These are phyloP conservation scores for Plectrocnemia conspersa DNA, from an alignment of 1,140 invertebrate species.

Conservation along the genomic window DNA sequence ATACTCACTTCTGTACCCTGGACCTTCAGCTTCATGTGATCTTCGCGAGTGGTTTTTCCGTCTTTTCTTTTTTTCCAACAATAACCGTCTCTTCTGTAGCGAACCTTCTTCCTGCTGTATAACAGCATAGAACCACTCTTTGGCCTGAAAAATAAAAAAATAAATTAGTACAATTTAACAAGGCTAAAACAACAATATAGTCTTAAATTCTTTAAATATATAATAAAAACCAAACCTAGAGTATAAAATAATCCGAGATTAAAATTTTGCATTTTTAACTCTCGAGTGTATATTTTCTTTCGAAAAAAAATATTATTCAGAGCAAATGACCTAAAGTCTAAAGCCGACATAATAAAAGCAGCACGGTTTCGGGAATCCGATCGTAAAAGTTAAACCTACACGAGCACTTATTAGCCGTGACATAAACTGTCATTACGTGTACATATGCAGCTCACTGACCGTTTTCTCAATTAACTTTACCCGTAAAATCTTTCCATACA, in stretches of 20 bases:
- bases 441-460: no score
- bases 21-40: conserved; percentile 99
- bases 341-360: conserved; percentile 1
- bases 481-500: no score
- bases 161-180: conserved; percentile 12
- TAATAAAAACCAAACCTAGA: not conserved
- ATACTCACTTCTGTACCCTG: conserved; percentile 83
- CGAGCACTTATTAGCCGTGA: conserved; percentile 12
- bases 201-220: not conserved
- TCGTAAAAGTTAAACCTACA: conserved; percentile 21
- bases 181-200: conserved; percentile 21
- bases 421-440: conserved; percentile 20
- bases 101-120: conserved; percentile 93
- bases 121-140: conserved; percentile 96
- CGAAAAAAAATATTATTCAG: no score
- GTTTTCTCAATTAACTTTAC: no score
- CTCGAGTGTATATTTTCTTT: no score
- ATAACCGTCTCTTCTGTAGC: conserved; percentile 94
- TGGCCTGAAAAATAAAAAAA: conserved; percentile 65
- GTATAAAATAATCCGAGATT: no score
- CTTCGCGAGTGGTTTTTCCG: conserved; percentile 95
- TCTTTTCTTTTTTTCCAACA: conserved; percentile 99
- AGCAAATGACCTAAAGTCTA: no score
- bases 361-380: conserved; percentile 8
- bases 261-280: no score